These are phyloP conservation scores for Lathamus discolor DNA, from an alignment of 2,113 vertebrate species.

Conservation along the genomic window DNA sequence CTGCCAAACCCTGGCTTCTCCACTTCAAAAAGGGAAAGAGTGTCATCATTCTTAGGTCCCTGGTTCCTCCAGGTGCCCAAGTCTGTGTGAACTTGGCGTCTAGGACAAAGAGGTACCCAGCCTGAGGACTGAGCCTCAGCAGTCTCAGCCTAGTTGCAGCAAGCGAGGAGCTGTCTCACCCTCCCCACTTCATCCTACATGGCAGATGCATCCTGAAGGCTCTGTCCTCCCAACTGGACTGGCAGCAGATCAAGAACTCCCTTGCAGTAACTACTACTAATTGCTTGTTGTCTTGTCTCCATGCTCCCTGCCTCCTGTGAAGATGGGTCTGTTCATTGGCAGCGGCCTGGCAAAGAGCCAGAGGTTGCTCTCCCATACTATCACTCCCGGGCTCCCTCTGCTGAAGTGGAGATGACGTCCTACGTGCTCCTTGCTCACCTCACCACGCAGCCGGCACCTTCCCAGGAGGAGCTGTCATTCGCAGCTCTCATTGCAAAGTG, in stretches of 20 bases:
- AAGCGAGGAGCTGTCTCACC: background rate
- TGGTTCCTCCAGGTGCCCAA: background rate
- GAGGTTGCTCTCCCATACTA: background rate
- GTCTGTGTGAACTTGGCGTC: background rate
- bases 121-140: background rate
- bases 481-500: constrained; percentile 40
- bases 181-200: background rate
- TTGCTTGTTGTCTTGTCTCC: background rate
- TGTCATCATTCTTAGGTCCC: background rate
- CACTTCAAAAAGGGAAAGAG: background rate
- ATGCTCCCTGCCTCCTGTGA: background rate
- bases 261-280: background rate
- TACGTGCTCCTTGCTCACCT: constrained; percentile 65
- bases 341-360: constrained; percentile 53
- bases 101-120: background rate
- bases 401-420: constrained; percentile 72
- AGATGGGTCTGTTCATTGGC: constrained; percentile 70
- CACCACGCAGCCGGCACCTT: background rate
- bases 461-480: background rate
- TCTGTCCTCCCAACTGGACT: background rate
- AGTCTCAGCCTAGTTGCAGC: background rate
- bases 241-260: background rate
- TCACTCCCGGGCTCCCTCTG: constrained; percentile 59
- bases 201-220: background rate
- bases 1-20: fast-evolving